phyloP scores from a whole-genome alignment of 1,140 invertebrate genomes.

The Bilobella aurantiaca region DNA sequence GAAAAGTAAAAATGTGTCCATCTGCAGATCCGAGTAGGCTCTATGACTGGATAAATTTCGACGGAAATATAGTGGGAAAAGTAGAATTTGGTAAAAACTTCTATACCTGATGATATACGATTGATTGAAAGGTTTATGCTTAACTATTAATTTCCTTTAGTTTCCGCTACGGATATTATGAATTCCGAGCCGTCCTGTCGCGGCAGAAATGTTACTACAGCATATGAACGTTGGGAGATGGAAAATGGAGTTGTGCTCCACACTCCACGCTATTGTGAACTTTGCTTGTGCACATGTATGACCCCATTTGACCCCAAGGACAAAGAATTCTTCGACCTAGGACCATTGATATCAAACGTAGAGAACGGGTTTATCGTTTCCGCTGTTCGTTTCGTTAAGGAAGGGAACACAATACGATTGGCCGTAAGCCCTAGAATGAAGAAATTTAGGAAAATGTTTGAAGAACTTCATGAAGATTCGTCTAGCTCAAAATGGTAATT shows the following conservation, averaged over 20 bases:
- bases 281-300: conserved; percentile 22
- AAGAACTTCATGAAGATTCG: not conserved
- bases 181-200: not conserved
- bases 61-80: not conserved
- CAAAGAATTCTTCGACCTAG: conserved; percentile 12
- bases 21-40: not conserved
- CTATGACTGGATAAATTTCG: conserved; percentile 10
- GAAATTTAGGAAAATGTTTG: too few relatives aligned
- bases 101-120: too few relatives aligned
- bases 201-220: not conserved
- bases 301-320: not conserved
- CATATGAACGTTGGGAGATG: conserved; percentile 21
- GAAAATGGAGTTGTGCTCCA: conserved; percentile 10
- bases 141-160: too few relatives aligned
- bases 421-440: not conserved
- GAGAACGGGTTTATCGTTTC: conserved; percentile 4
- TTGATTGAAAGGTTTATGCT: too few relatives aligned
- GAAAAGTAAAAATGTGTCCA: conserved; percentile 11
- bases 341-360: not conserved
- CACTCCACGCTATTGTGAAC: conserved; percentile 15
- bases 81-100: not conserved
- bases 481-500: not conserved
- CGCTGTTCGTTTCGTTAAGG: conserved; percentile 8
- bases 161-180: too few relatives aligned
- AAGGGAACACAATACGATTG: not conserved